Evolutionary conservation across 2,797 vertebrate species (phyloP), one percentile per base, ranked within the genome.

Genomic region (Sebastes steindachneri): DNA sequence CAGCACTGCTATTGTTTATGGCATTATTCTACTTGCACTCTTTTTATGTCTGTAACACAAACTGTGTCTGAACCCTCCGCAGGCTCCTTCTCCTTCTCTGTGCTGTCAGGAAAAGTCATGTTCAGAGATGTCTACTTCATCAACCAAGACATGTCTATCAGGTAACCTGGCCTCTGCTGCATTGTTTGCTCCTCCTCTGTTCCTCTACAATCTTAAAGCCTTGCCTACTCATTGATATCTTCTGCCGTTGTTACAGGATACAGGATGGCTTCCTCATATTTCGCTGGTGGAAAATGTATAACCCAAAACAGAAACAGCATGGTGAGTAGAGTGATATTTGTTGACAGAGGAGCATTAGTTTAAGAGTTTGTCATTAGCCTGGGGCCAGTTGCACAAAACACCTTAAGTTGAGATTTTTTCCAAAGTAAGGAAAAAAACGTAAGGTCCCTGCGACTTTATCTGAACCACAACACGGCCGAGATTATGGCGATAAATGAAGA

Each of bases 221-320:
- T n/a, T n/a, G 6, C 15, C 55, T 4, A 57, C 28, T 79, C 4
- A 55, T n/a, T 75, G 4, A 57, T 64, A 57, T 65, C 11, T 6
- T 23, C 23, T 57, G 9, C 54, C 3, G 64, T 3, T 77, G 41
- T 79, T 28, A 26, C 83, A 99, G 99, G 96, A 98, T 99, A 94
- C 99, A 99, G 87, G 99, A 99, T 90, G 98, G 98, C 83, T 98
- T 99, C 88, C 94, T 99, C 91, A 99, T 99, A 95, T 99, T 99
- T 94, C 97, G 98, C 5, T 99, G 98, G 99, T 99, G 99, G 99
- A 99, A 99, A 94, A 97, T 99, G 97, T 99, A 99, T 88, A 99
- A 99, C 91, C 98, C 98, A 51, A 99, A 99, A 91, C 99, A 99
- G 91, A 99, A 99, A 74, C 97, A 98, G 83, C 98, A 99, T 2